These are phyloP conservation scores for Conger conger DNA, from an alignment of 2,113 vertebrate genomes.

Conservation along the genomic window DNA sequence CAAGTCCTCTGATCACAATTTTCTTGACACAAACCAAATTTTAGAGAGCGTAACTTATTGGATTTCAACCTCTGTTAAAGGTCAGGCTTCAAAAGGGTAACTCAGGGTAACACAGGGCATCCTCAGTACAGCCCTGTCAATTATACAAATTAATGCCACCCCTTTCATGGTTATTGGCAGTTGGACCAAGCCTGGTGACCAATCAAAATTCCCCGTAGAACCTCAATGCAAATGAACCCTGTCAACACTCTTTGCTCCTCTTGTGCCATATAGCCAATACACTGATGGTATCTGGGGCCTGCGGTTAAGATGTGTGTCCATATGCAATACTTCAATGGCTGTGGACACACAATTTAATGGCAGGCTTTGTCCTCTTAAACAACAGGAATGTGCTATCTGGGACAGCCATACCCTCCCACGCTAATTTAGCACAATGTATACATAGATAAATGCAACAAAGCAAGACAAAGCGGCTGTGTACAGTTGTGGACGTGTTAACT, in stretches of 20 bases:
- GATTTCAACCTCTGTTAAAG: too few relatives aligned
- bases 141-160: not conserved
- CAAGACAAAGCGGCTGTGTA: conserved; percentile 13
- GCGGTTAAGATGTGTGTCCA: not conserved
- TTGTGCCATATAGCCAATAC: not conserved
- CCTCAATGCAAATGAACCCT: not conserved
- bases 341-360: conserved; percentile 29
- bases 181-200: not conserved
- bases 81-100: too few relatives aligned
- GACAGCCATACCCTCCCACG: conserved; percentile 42
- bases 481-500: not conserved
- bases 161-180: not conserved
- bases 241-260: not conserved
- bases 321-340: conserved; percentile 2
- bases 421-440: conserved; percentile 30
- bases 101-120: too few relatives aligned
- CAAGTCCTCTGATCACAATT: too few relatives aligned
- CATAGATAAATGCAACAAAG: conserved; percentile 31
- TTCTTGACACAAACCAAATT: too few relatives aligned
- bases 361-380: conserved; percentile 49
- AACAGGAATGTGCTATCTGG: conserved; percentile 44
- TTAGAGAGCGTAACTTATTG: too few relatives aligned
- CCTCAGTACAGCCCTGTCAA: not conserved
- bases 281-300: not conserved
- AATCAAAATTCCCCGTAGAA: not conserved